Evolutionary conservation across 2,888 invertebrate species (phyloP).

Genomic region (Schizaphis graminum): DNA sequence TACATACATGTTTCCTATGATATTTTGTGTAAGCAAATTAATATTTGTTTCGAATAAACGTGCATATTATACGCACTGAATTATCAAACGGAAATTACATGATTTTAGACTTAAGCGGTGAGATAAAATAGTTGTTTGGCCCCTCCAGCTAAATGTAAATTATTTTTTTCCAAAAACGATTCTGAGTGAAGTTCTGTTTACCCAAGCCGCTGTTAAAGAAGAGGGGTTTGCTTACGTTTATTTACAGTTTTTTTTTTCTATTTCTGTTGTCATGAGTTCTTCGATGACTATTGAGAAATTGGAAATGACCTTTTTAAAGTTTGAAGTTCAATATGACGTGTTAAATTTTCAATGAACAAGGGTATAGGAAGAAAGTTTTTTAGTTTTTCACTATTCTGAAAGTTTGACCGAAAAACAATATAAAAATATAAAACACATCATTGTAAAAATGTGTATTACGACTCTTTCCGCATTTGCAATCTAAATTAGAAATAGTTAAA

Average conservation of each 20-base stretch:
- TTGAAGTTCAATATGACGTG: background rate
- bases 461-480: background rate
- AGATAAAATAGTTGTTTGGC: background rate
- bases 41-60: background rate
- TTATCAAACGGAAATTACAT: background rate
- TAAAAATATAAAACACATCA: background rate
- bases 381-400: background rate
- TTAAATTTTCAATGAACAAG: background rate
- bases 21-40: background rate
- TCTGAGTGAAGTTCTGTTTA: background rate
- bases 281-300: slow-evolving; percentile 1
- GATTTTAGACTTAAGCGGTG: slow-evolving; percentile 5
- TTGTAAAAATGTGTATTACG: background rate
- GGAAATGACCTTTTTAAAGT: slow-evolving; percentile 2
- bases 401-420: background rate
- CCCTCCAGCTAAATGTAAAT: background rate
- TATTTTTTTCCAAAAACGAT: background rate
- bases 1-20: background rate
- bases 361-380: background rate
- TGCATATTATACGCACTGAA: background rate
- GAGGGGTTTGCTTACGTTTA: background rate
- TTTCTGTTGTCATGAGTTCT: background rate
- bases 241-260: background rate
- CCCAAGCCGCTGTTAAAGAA: background rate
- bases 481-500: background rate